These are phyloP conservation scores for Gorsachius magnificus DNA, from an alignment of 2,797 vertebrate species.

Conservation along the genomic window DNA sequence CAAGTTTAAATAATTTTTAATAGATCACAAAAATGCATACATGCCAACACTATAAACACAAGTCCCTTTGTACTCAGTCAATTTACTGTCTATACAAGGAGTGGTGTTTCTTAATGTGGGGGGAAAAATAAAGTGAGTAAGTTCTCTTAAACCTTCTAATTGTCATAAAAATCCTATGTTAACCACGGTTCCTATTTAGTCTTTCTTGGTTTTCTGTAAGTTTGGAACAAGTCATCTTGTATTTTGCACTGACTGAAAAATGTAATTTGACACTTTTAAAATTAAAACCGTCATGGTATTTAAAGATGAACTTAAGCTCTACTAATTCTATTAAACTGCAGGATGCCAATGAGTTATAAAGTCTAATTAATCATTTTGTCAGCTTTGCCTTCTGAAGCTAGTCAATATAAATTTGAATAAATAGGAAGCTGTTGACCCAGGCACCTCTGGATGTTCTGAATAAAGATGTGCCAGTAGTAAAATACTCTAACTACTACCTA, in stretches of 20 bases:
- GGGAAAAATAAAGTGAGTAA: background rate
- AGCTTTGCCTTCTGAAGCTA: conserved; percentile 74
- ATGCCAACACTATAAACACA: background rate
- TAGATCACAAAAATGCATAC: background rate
- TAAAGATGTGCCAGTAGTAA: conserved; percentile 42
- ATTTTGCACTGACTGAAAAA: conserved; percentile 71
- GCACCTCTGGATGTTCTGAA: conserved; percentile 57
- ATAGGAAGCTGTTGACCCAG: conserved; percentile 72
- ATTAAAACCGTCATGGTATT: conserved; percentile 72
- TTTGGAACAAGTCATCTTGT: conserved; percentile 61
- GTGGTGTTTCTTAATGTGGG: background rate
- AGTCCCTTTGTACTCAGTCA: background rate
- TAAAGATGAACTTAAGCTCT: conserved; percentile 78
- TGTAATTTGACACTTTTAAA: conserved; percentile 73
- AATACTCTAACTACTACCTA: background rate
- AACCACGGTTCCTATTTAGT: background rate
- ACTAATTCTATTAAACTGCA: conserved; percentile 79
- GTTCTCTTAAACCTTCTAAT: background rate
- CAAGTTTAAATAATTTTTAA: background rate
- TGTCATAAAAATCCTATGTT: background rate
- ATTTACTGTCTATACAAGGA: background rate
- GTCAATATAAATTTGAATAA: conserved; percentile 80
- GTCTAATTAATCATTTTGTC: conserved; percentile 81
- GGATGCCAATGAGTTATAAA: conserved; percentile 76
- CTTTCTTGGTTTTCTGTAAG: background rate